Evolutionary conservation across 2,113 vertebrate genomes (phyloP).

Genomic region (Hiodon alosoides): DNA sequence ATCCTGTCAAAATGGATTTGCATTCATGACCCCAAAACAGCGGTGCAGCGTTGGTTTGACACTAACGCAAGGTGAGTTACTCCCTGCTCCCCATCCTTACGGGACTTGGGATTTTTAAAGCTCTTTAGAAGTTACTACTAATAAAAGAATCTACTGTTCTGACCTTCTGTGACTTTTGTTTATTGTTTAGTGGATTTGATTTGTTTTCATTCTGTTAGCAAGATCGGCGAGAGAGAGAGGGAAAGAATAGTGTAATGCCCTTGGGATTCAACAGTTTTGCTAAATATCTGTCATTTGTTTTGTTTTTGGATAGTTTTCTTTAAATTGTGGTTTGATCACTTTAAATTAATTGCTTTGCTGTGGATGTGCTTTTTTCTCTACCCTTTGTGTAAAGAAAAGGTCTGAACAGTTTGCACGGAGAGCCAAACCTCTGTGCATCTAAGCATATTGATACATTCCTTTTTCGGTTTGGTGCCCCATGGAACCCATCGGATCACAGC

Average conservation of each 20-base stretch:
- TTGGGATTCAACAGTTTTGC: neutral
- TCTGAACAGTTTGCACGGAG: no score
- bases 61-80: conserved; percentile 30
- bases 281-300: neutral
- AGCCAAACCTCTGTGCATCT: neutral
- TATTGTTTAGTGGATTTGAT: conserved; percentile 19
- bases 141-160: conserved; percentile 23
- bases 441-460: neutral
- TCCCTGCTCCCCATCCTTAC: neutral
- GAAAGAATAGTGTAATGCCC: neutral
- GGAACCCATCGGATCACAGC: neutral
- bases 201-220: conserved; percentile 25
- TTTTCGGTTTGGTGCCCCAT: neutral
- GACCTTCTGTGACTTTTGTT: conserved; percentile 19
- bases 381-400: neutral
- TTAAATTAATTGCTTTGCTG: no score
- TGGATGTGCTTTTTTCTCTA: neutral
- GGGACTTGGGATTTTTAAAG: conserved; percentile 11
- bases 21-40: conserved; percentile 30
- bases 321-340: neutral
- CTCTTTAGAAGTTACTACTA: conserved; percentile 25
- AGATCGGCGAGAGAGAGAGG: neutral
- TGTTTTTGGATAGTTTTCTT: neutral
- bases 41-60: conserved; percentile 25
- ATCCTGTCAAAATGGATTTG: neutral